Evolutionary conservation across 92 coral and sea anemone species (phyloP), one percentile per base, ranked within the genome.

Genomic region (Desmophyllum pertusum): DNA sequence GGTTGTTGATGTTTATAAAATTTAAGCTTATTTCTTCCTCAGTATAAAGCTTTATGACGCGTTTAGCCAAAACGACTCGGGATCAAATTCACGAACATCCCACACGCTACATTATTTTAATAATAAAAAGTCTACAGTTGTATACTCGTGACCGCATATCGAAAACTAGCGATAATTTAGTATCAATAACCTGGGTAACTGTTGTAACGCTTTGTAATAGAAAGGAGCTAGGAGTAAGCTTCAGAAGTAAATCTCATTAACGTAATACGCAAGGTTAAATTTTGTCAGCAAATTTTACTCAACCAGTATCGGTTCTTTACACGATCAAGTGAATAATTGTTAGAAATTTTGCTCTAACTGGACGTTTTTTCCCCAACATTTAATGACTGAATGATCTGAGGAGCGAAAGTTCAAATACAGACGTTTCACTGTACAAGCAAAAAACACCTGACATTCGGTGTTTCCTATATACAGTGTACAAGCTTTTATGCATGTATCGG

Each of bases 361-460:
- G 9, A 51, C 6, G 30, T 4, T 53, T 48, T 19, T 3, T 50
- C 8, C 15, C 10, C 35, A 69, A 21, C 65, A 75, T 5, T 35
- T n/a, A 75, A 35, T 27, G 65, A 10, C 29, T 33, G 65, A 75
- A 79, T 11, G 6, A 45, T 21, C 27, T n/a, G 25, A 62, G 15
- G 15, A 18, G 55, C 31, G 70, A 57, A 6, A 29, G 55, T 61
- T 62, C 25, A 38, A 79, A 65, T 64, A 63, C 61, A 79, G 51
- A 66, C 39, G 64, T 59, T 42, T 45, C 27, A 42, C 75, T 79
- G 31, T 19, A 37, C 73, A 78, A 62, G 71, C 83, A 78, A 39
- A 78, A 78, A 78, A 46, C 84, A 79, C 84, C 84, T 79, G 84
- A 79, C 74, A 65, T 72, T 72, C 53, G 52, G 21, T 23, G 35